Conservation (phyloP, 2,113 vertebrate species). For the Eclectus roratus region DNA sequence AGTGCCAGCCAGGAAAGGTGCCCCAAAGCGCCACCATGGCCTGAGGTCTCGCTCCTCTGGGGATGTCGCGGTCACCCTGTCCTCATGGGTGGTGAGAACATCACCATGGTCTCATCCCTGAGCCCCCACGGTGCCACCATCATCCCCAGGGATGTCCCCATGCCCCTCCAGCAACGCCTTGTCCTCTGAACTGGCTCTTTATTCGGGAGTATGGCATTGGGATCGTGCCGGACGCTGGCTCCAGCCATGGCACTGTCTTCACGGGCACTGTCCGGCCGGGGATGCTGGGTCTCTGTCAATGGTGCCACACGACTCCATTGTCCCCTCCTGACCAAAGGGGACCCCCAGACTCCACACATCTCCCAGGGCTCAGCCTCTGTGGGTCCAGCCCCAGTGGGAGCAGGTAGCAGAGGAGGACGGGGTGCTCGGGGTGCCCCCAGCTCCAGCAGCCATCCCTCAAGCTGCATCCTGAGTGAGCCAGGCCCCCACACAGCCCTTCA, state of each 20-base stretch:
- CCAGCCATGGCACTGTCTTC: neutral
- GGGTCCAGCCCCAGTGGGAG: accelerated
- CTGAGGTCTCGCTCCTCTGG: neutral
- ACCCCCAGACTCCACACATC: accelerated
- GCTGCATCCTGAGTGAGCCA: accelerated
- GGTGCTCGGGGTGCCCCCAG: neutral
- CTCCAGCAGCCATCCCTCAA: neutral
- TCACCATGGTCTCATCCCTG: neutral
- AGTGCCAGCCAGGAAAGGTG: neutral
- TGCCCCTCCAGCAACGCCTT: neutral
- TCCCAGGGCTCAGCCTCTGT: accelerated
- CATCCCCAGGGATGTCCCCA: neutral
- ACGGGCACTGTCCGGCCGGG: neutral
- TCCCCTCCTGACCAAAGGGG: neutral
- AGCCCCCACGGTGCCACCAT: neutral
- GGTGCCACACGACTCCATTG: neutral
- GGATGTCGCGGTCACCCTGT: neutral
- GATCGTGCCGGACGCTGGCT: neutral
- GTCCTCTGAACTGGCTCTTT: neutral
- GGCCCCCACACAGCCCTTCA: neutral
- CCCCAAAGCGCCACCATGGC: accelerated
- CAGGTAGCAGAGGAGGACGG: neutral
- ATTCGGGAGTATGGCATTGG: accelerated
- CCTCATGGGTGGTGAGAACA: neutral
- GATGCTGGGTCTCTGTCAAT: accelerated